phyloP scores from a whole-genome alignment of 2,113 vertebrate genomes.

The Phainopepla nitens region DNA sequence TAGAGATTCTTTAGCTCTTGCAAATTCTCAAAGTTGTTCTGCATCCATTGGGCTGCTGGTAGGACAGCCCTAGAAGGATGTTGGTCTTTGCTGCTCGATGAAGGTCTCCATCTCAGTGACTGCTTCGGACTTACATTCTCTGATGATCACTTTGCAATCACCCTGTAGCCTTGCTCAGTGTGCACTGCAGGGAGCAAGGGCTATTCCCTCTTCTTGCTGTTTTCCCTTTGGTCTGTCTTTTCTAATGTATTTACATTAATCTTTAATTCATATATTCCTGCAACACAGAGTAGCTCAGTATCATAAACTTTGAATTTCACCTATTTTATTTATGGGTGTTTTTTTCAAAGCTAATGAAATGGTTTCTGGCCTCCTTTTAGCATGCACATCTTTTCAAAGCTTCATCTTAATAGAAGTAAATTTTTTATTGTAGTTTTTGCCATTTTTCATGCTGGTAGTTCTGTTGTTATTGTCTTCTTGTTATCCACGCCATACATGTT shows the following conservation, averaged over 20 bases:
- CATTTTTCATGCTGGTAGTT: neutral
- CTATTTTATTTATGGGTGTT: neutral
- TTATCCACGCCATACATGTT: neutral
- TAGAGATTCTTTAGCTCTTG: neutral
- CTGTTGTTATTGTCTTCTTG: neutral
- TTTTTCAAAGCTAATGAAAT: neutral
- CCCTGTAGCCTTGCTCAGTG: neutral
- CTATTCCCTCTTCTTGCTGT: neutral
- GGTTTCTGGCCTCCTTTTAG: neutral
- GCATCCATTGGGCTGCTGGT: neutral
- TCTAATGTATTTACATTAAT: neutral
- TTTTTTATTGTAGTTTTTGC: neutral
- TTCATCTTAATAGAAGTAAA: neutral
- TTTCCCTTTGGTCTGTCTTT: neutral
- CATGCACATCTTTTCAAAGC: neutral
- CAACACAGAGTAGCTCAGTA: neutral
- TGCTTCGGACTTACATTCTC: neutral
- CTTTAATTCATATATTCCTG: neutral
- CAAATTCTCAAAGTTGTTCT: neutral
- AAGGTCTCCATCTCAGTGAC: neutral
- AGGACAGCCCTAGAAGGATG: neutral
- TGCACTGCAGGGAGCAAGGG: neutral
- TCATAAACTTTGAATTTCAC: neutral
- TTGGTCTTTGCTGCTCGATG: neutral
- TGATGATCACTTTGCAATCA: neutral